Base-by-base conservation (phyloP, 1,140 invertebrate species). In the Spodoptera litura region DNA sequence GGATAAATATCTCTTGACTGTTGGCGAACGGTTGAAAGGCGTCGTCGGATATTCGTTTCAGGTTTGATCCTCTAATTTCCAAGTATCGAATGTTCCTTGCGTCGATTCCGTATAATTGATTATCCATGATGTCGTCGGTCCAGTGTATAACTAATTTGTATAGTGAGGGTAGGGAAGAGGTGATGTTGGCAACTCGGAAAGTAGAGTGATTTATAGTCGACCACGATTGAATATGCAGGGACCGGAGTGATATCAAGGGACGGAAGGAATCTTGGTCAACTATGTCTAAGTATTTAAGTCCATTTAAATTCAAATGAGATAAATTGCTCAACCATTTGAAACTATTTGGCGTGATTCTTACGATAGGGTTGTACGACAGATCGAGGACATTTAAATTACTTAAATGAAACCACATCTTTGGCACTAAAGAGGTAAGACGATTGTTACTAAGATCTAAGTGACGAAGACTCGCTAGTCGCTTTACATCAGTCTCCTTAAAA, bases 1-100 rank as follows among this genome's bases (percentile, higher is more conserved):
- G 95, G 8, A 98, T 95, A 79, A 96, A 95, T 70, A 98, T 94
- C 84, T 97, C 97, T 74, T 96, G 95, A 84, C 95, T 96, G 3
- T 90, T 93, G 13, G 95, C 92, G 25, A 97, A 95, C 8, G 96
- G 96, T 64, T 96, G 94, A 81, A 98, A 97, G 10, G 97, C 97
- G 61, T 97, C 96, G 0, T 96, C 95, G 0, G 96, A 95, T 77
- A 98, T 97, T 51, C 90, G 95, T 80, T 96, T 96, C 56, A 98
- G 95, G 82, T 96, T 96, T 55, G 88, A 89, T 12, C 98, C 98
- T 59, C 96, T 97, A 70, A 98, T 97, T 85, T 97, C 97, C 31
- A 98, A 90, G 80, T 97, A 96, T 73, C 96, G 96, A 13, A 98
- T 94, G 87, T 98, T 98, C 6, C 96, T 97, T 2, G 96, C 95